phyloP scores from a whole-genome alignment of 2,113 vertebrate species.

The Leucoraja erinaceus region DNA sequence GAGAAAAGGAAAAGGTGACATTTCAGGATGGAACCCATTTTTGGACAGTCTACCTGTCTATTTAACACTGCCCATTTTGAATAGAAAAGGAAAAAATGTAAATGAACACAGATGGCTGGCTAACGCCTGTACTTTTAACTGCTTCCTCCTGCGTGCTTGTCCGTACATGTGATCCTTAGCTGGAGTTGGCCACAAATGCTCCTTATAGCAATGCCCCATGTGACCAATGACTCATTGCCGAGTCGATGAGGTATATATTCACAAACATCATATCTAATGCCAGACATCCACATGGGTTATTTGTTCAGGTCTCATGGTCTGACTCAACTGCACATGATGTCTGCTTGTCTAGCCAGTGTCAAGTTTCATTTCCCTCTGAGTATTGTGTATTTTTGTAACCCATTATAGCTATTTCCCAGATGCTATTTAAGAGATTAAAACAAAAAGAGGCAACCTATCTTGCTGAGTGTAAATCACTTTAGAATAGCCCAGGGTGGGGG shows the following conservation, averaged over 20 bases:
- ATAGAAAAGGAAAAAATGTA: neutral
- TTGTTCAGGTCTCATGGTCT: constrained; percentile 48
- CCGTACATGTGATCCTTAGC: constrained; percentile 47
- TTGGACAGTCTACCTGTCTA: no score
- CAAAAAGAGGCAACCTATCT: neutral
- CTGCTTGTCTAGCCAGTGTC: constrained; percentile 51
- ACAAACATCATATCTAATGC: constrained; percentile 44
- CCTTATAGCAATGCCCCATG: constrained; percentile 47
- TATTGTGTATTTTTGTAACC: constrained; percentile 46
- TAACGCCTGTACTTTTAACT: constrained; percentile 1
- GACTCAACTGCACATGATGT: constrained; percentile 52
- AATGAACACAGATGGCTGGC: neutral
- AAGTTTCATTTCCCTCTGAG: constrained; percentile 49
- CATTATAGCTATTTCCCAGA: constrained; percentile 48
- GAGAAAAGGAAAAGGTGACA: no score
- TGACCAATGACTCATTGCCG: constrained; percentile 54
- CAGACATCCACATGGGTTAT: constrained; percentile 50
- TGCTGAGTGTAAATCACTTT: neutral
- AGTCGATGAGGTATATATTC: constrained; percentile 51
- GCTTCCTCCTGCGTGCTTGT: constrained; percentile 50
- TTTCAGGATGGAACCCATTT: no score
- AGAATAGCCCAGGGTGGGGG: neutral
- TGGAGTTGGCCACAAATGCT: constrained; percentile 45
- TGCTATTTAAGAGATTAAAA: constrained; percentile 42
- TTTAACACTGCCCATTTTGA: neutral